A percentile compares a stretch with the other conserved stretches of the same genome.
Evolutionary conservation across 2,888 invertebrate species (phyloP).

Genomic region (Pseudolycoriella hygida): DNA sequence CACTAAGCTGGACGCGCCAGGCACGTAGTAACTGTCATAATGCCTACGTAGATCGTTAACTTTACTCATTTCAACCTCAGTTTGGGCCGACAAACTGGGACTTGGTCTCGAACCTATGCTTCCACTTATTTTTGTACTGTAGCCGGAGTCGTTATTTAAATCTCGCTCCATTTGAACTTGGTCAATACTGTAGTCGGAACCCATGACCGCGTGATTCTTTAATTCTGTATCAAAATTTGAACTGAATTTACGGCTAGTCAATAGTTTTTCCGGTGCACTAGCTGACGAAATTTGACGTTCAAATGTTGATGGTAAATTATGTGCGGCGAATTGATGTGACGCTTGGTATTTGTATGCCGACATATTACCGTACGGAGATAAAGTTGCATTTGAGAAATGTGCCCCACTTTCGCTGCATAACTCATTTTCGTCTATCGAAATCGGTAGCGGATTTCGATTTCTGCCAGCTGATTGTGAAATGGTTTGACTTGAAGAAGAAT

Average conservation of each 20-base stretch:
- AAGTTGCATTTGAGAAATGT: no score
- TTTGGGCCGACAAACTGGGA: slow-evolving; percentile 44
- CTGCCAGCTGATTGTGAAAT: slow-evolving; percentile 7
- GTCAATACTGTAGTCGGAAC: slow-evolving; percentile 7
- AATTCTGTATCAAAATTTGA: slow-evolving; percentile 6
- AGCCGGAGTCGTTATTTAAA: slow-evolving; percentile 69
- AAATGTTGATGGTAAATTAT: neutral
- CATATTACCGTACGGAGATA: neutral
- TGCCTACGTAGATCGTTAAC: slow-evolving; percentile 2
- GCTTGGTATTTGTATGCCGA: no score
- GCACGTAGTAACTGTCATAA: slow-evolving; percentile 13
- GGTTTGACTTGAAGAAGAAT: neutral
- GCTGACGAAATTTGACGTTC: neutral
- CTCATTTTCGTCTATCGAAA: neutral
- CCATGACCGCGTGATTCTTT: neutral
- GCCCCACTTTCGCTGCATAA: neutral
- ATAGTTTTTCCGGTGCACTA: slow-evolving; percentile 10
- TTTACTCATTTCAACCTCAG: slow-evolving; percentile 6
- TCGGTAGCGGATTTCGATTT: slow-evolving; percentile 12
- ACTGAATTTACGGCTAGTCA: slow-evolving; percentile 11
- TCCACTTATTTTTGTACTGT: slow-evolving; percentile 65
- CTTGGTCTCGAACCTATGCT: slow-evolving; percentile 64
- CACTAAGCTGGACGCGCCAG: slow-evolving; percentile 48
- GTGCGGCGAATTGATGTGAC: neutral
- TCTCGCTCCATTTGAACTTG: slow-evolving; percentile 36